These are phyloP conservation scores for Alca torda DNA, from an alignment of 2,797 vertebrate genomes.

Conservation along the genomic window DNA sequence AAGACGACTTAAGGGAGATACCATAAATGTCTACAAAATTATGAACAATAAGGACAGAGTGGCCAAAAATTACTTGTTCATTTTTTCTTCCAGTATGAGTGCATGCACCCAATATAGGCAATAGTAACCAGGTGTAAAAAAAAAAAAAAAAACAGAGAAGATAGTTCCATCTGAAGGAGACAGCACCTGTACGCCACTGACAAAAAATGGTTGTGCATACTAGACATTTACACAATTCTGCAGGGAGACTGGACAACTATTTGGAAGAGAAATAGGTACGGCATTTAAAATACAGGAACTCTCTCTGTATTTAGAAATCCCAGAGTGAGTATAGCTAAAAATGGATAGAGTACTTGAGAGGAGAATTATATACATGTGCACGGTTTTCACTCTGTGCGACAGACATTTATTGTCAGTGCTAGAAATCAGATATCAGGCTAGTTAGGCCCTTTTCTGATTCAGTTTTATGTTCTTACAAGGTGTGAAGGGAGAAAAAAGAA, in stretches of 20 bases:
- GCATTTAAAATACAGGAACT: neutral
- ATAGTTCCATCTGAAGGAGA: neutral
- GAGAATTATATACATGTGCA: neutral
- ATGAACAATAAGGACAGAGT: neutral
- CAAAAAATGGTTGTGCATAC: neutral
- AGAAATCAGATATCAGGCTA: neutral
- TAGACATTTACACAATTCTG: neutral
- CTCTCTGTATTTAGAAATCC: neutral
- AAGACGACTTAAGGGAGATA: neutral
- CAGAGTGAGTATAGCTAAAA: neutral
- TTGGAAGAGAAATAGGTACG: neutral
- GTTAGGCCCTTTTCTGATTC: neutral
- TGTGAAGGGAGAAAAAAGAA: neutral
- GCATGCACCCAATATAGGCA: neutral
- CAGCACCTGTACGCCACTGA: neutral
- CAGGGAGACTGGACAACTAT: neutral
- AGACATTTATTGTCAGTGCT: neutral
- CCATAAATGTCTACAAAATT: neutral
- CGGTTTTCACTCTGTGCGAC: neutral
- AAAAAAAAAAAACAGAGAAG: neutral
- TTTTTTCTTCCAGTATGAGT: neutral
- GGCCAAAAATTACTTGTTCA: neutral
- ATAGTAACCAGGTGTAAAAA: neutral
- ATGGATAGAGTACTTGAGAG: neutral
- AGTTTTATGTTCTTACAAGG: neutral